Percentiles rank a stretch among this genome's conserved stretches.
Evolutionary conservation across 2,113 vertebrate species (phyloP).

Genomic region (Cygnus atratus): DNA sequence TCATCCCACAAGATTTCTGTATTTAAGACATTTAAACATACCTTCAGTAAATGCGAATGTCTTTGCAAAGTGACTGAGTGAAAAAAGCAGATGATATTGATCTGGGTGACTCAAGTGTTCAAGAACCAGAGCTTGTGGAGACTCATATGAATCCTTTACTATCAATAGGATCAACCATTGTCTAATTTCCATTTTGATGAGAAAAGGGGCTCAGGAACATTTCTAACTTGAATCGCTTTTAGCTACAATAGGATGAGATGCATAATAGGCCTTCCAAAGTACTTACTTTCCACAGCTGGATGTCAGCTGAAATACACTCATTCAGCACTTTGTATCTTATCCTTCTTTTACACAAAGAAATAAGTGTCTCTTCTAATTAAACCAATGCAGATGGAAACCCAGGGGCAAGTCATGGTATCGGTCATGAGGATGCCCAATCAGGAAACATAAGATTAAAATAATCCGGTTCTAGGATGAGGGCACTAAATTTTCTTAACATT

Average conservation of each 20-base stretch:
- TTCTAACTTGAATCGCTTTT: neutral
- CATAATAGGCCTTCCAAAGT: neutral
- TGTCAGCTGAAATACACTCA: neutral
- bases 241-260: neutral
- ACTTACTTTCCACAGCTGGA: neutral
- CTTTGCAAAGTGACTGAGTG: neutral
- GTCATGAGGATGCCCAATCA: neutral
- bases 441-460: neutral
- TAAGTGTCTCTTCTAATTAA: neutral
- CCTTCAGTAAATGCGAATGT: neutral
- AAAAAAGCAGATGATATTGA: neutral
- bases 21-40: neutral
- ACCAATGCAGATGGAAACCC: neutral
- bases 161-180: neutral
- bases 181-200: neutral
- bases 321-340: neutral
- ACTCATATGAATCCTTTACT: neutral
- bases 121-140: neutral
- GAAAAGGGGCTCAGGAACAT: neutral
- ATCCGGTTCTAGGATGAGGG: neutral
- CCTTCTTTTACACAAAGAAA: neutral
- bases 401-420: neutral
- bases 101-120: neutral
- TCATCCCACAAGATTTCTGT: neutral
- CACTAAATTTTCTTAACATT: fast-evolving